Percentiles rank a stretch among this genome's conserved stretches.
Evolutionary conservation across 35 echinoderm and acorn worm species (phyloP).

Genomic region (Strongylocentrotus purpuratus): DNA sequence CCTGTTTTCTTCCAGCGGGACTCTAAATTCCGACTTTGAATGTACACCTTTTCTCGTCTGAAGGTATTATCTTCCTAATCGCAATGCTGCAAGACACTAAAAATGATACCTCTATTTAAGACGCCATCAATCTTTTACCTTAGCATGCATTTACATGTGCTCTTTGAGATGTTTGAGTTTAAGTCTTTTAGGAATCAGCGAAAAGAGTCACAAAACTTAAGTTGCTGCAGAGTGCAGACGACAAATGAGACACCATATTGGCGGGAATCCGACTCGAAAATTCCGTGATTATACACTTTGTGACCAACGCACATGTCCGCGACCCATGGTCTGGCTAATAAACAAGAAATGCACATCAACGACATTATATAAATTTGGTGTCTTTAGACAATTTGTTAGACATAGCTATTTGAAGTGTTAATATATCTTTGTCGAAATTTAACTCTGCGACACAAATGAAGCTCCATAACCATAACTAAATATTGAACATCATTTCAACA

Average conservation of each 20-base stretch:
- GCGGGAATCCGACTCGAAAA: neutral
- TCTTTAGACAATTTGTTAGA: neutral
- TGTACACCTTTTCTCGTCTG: too few relatives aligned
- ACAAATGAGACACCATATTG: neutral
- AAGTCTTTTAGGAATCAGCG: too few relatives aligned
- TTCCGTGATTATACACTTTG: neutral
- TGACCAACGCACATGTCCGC: neutral
- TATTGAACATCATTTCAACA: neutral
- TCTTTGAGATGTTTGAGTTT: too few relatives aligned
- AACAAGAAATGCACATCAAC: too few relatives aligned
- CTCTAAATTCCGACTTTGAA: too few relatives aligned
- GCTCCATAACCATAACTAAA: neutral
- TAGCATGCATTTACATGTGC: too few relatives aligned
- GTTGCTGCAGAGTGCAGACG: neutral
- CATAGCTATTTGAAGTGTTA: neutral
- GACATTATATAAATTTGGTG: neutral
- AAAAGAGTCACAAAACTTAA: too few relatives aligned
- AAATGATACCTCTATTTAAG: neutral
- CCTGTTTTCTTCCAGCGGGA: too few relatives aligned
- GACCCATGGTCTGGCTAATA: too few relatives aligned
- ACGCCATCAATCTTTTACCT: neutral
- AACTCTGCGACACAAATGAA: neutral
- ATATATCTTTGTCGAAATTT: neutral
- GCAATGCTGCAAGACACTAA: neutral
- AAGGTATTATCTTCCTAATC: neutral